phyloP scores from a whole-genome alignment of 2,113 vertebrate species.

The Limnothrissa miodon region DNA sequence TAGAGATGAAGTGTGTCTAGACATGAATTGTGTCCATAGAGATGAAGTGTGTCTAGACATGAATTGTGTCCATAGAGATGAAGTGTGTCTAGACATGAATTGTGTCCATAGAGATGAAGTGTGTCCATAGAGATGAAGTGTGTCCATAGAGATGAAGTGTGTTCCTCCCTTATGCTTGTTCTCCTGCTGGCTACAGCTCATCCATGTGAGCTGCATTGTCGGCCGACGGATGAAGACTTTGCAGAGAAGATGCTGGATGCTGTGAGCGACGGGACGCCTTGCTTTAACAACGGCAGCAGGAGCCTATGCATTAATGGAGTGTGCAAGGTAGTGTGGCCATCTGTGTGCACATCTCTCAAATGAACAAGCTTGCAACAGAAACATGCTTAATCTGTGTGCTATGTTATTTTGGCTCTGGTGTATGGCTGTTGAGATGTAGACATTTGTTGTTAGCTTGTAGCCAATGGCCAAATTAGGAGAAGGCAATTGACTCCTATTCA shows the following conservation, averaged over 20 bases:
- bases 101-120: no score
- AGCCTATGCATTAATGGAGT: slow-evolving; percentile 97
- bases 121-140: no score
- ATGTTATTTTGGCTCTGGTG: not conserved
- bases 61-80: no score
- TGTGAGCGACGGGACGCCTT: slow-evolving; percentile 91
- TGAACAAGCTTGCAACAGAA: no score
- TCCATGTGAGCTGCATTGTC: slow-evolving; percentile 93
- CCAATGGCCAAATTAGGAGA: not conserved
- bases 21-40: no score
- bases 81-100: no score
- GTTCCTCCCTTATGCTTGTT: not conserved
- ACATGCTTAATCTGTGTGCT: no score
- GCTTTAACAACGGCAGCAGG: slow-evolving; percentile 86
- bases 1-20: no score
- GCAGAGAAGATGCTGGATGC: slow-evolving; percentile 95
- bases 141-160: not conserved
- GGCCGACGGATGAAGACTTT: slow-evolving; percentile 80
- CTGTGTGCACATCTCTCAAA: not conserved
- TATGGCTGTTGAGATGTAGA: slow-evolving; percentile 2
- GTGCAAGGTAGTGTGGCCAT: slow-evolving; percentile 94
- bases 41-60: no score
- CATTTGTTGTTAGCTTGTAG: not conserved
- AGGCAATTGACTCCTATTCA: not conserved
- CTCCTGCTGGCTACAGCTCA: slow-evolving; percentile 66